Base-by-base conservation (phyloP, 2,888 invertebrate genomes). In the Dasypogon diadema region DNA sequence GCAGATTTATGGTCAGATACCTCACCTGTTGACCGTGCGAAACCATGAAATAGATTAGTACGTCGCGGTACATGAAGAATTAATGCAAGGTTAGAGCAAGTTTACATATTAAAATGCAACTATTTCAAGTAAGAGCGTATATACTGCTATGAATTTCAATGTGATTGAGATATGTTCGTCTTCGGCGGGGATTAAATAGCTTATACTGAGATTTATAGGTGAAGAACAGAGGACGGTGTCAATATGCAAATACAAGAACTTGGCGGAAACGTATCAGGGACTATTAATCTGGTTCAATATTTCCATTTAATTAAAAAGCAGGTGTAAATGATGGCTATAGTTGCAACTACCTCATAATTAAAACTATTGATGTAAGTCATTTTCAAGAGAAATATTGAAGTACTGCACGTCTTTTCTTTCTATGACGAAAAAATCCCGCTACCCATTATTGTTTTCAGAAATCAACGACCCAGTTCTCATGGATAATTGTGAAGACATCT, bases 381-480 rank as follows among this genome's bases (percentile, higher is more conserved):
- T 37, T 37, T 8, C 5, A 37, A 37, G 12, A 8, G 37, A 37
- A 37, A 37, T 37, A 10, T 37, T 37, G n/a, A n/a, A n/a, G n/a
- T n/a, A n/a, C n/a, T n/a, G n/a, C n/a, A n/a, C n/a, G n/a, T n/a
- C n/a, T n/a, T 58, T 58, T 6, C 14, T 58, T 26, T n/a, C 0
- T 58, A 58, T 10, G 58, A 60, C 12, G 2, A 37, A 6, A 8
- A 10, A 75, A 8, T 42, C 12, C 24, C 6, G 48, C 5, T 48
- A 22, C 8, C 51, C 51, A 30, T 22, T 22, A 8, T 16, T 73
- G 16, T 55, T 82, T 80, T 2, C 75, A 86, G 86, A 83, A 85
- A 3, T 30, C 86, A 21, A 85, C 84, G 10, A 85, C 86, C 2
- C 16, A 58, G n/a, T 42, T 60, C 60, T 60, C 60, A 60, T 12